Base-by-base conservation (phyloP, 2,113 vertebrate genomes). In the Pristiophorus japonicus region DNA sequence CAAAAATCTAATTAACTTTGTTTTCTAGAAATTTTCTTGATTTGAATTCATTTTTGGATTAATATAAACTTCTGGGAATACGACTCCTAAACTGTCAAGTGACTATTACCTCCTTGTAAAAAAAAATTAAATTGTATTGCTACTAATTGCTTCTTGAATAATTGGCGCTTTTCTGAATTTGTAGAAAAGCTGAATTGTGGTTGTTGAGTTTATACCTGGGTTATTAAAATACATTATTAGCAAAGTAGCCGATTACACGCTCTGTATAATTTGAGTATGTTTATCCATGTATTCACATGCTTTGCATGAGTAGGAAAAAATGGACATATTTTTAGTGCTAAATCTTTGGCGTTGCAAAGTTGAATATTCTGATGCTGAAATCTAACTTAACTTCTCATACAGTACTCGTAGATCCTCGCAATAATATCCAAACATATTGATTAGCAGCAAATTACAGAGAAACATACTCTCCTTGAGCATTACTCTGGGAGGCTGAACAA, bases 1-100 rank as follows among this genome's bases (percentile, higher is more conserved):
- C 65, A 94, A 94, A 94, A 94, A 94, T 67, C 63, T 94, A 94
- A 94, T 94, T 94, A 70, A 94, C 63, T 92, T 63, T 94, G 42
- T 70, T 94, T 94, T 66, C 20, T 66, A 94, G 93, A 70, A 47
- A 70, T 94, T 70, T 94, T 94, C 65, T 70, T 70, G 24, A 70
- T 94, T 94, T 45, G 20, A 94, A 94, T 14, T 42, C 38, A 94
- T 94, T 94, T 94, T 70, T 70, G 66, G 93, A 70, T 94, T 94
- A 47, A 73, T 70, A 70, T 70, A 70, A 70, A 73, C 66, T 94
- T 94, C 27, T 67, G 42, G 93, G 45, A 94, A 94, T 51, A 94
- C 0, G 27, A 63, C 18, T 42, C 59, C n/a, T n/a, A 92, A 63
- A 92, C 88, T 92, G 88, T 67, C 93, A 70, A 70, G 93, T 94